phyloP scores from a whole-genome alignment of 2,888 invertebrate species.

The Torymus auratus region DNA sequence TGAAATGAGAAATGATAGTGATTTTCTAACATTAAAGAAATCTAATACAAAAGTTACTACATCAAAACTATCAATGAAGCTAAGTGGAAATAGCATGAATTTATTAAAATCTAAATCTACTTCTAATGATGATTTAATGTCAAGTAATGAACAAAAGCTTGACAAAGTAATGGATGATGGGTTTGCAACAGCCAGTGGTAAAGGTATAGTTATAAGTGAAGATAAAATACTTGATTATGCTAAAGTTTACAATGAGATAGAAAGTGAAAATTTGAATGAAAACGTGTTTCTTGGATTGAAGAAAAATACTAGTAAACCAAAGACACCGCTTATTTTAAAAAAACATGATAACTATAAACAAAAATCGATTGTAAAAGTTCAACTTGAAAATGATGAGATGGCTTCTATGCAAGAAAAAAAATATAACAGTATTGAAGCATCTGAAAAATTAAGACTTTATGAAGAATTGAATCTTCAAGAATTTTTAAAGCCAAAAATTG shows the following conservation, averaged over 20 bases:
- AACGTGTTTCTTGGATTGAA: constrained; percentile 18
- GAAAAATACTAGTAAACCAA: constrained; percentile 7
- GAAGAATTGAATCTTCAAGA: constrained; percentile 37
- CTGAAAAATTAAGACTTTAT: constrained; percentile 35
- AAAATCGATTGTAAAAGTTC: background rate
- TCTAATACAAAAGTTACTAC: constrained; percentile 2
- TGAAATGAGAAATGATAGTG: constrained; percentile 18
- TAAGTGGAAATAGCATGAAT: background rate
- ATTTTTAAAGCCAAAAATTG: constrained; percentile 41
- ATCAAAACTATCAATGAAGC: background rate
- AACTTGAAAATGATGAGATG: background rate
- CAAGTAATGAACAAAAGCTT: constrained; percentile 9
- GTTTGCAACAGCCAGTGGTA: constrained; percentile 63
- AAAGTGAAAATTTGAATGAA: constrained; percentile 37
- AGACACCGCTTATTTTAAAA: background rate
- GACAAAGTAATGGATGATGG: constrained; percentile 40
- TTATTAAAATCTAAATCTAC: background rate
- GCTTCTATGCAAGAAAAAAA: too few species aligned
- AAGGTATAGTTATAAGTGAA: constrained; percentile 57
- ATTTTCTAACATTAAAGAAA: constrained; percentile 27
- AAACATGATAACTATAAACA: background rate
- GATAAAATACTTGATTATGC: constrained; percentile 52
- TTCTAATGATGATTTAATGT: constrained; percentile 14
- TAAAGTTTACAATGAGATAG: constrained; percentile 50
- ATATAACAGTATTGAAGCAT: background rate